Evolutionary conservation across 2,113 vertebrate genomes (phyloP).

Genomic region (Seriola dumerili): DNA sequence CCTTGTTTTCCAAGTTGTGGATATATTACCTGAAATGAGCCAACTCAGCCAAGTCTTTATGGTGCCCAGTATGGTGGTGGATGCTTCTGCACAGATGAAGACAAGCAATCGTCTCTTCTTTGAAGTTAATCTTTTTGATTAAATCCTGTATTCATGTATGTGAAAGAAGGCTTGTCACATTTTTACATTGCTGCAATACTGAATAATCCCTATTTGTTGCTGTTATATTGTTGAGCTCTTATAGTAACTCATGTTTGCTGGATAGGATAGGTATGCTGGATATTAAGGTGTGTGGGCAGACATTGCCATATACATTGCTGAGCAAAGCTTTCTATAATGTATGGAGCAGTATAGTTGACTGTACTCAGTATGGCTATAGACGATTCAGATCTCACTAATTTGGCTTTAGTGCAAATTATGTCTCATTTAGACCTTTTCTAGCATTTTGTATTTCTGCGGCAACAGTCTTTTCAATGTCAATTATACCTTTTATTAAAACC

Average conservation of each 20-base stretch:
- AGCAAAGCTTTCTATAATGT: background rate
- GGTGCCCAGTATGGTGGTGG: background rate
- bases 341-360: background rate
- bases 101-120: background rate
- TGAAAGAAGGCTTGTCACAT: background rate
- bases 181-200: background rate
- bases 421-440: slow-evolving; percentile 40
- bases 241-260: background rate
- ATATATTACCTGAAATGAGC: background rate
- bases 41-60: background rate
- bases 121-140: background rate
- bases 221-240: background rate
- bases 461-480: slow-evolving; percentile 46
- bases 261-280: too few relatives aligned
- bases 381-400: slow-evolving; percentile 18
- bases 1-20: background rate
- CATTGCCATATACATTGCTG: background rate
- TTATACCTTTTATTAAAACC: slow-evolving; percentile 54
- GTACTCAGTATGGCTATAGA: background rate
- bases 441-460: slow-evolving; percentile 5
- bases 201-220: background rate
- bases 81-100: background rate
- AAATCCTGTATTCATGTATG: background rate
- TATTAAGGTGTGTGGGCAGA: background rate
- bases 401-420: slow-evolving; percentile 6